Evolutionary conservation across 2,113 vertebrate genomes (phyloP).

Genomic region (Pogonocichla stellata): DNA sequence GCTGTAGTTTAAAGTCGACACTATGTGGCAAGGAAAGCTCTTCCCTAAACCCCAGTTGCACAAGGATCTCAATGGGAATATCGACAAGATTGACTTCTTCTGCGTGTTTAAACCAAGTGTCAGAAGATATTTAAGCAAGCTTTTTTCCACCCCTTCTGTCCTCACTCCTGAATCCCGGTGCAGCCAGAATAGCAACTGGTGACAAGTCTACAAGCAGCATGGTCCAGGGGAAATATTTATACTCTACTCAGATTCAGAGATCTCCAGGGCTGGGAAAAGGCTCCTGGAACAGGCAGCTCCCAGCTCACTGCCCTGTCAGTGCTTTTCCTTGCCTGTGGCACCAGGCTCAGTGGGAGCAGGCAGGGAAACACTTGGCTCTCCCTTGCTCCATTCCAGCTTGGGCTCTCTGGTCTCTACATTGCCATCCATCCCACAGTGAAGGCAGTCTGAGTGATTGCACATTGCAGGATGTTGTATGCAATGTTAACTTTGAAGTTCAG

Average conservation of each 20-base stretch:
- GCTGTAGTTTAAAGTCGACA: neutral
- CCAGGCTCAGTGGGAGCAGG: neutral
- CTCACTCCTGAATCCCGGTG: neutral
- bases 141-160: neutral
- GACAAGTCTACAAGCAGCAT: neutral
- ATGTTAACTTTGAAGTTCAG: neutral
- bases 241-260: neutral
- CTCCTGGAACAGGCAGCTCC: neutral
- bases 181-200: neutral
- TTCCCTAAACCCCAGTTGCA: neutral
- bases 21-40: neutral
- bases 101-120: neutral
- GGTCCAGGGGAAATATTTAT: constrained; percentile 32
- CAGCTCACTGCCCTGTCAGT: neutral
- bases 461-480: neutral
- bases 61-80: neutral
- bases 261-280: neutral
- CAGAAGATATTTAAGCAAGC: constrained; percentile 19
- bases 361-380: neutral
- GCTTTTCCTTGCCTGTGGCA: neutral
- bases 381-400: neutral
- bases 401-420: neutral
- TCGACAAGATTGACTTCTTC: neutral
- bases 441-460: neutral
- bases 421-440: neutral